Evolutionary conservation across 2,888 invertebrate species (phyloP), one percentile per base, ranked within the genome.

Genomic region (Melanostoma mellinum): DNA sequence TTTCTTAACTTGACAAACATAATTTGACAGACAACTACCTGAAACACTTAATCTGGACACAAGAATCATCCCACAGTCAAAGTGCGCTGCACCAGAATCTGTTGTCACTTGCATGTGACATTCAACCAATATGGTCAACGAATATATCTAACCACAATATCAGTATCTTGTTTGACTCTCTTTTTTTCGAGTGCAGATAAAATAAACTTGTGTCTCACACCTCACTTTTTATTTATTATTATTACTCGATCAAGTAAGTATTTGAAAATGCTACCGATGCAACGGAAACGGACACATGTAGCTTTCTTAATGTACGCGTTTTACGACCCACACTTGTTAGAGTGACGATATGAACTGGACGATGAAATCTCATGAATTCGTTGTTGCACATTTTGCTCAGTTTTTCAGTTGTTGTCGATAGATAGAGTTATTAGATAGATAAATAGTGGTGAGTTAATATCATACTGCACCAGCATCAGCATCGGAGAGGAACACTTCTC

Each of bases 301-400:
- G 8, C 36, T 48, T 38, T 48, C 10, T 44, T 40, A 48, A 44
- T 55, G 60, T 74, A 53, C 79, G 84, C 79, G 71, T 71, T 48
- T 67, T 65, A 63, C 84, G 84, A 84, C 84, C 84, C 84, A 84
- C 84, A 75, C 84, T 78, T 71, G 74, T 55, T 71, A 60, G 61
- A 79, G 67, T 75, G 69, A 75, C 84, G 84, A 84, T 44, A 71
- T 68, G 46, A 75, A 84, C 84, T 84, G 79, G 67, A 30, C 52
- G 61, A 60, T 33, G 44, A 56, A 55, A 67, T 74, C 67, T 67
- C 71, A 63, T 61, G 52, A 56, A 69, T 68, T 65, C 38, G 53
- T 56, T 32, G 80, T 40, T 33, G 53, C 56, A 55, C 56, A 72
- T 71, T 58, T 71, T 8, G 60, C 46, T 53, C 35, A 58, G 30